Percentiles rank a stretch among this genome's conserved stretches.
Conservation (phyloP, 1,140 invertebrate genomes). For the Lanistes nyassanus region DNA sequence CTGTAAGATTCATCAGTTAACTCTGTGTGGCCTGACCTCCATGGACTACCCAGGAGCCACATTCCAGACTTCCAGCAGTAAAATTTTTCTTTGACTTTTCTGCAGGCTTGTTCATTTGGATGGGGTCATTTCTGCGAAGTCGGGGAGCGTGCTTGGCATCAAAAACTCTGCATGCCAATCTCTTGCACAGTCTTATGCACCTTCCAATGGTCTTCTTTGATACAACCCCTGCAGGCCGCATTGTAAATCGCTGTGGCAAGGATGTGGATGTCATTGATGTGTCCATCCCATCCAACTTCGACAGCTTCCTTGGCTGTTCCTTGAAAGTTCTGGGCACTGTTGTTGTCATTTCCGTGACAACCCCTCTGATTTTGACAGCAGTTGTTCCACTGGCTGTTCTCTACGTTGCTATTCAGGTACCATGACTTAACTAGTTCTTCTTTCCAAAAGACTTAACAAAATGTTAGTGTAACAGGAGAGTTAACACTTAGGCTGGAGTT, state of each 20-base stretch:
- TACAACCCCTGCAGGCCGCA: constrained; percentile 50
- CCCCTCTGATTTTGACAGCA: constrained; percentile 85
- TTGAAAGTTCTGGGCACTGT: constrained; percentile 86
- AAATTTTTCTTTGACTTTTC: background rate
- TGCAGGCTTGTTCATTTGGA: constrained; percentile 50
- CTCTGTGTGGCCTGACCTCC: no score
- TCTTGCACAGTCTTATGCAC: constrained; percentile 72
- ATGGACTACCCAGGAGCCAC: no score
- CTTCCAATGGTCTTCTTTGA: constrained; percentile 55
- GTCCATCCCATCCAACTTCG: constrained; percentile 56
- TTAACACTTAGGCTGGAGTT: no score
- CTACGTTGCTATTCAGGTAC: constrained; percentile 86
- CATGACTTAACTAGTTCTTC: background rate
- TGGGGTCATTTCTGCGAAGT: constrained; percentile 78
- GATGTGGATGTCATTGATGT: constrained; percentile 70
- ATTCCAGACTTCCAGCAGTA: no score
- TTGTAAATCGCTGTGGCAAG: constrained; percentile 69
- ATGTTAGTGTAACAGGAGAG: no score
- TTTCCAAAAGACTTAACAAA: background rate
- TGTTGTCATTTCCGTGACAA: constrained; percentile 89
- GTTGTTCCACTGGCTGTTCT: constrained; percentile 87
- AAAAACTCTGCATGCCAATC: constrained; percentile 76
- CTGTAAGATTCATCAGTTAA: no score
- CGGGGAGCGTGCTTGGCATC: constrained; percentile 72
- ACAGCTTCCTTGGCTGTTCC: constrained; percentile 57